These are phyloP conservation scores for Linnaemya vulpina DNA, from an alignment of 2,888 invertebrate genomes.

Conservation along the genomic window DNA sequence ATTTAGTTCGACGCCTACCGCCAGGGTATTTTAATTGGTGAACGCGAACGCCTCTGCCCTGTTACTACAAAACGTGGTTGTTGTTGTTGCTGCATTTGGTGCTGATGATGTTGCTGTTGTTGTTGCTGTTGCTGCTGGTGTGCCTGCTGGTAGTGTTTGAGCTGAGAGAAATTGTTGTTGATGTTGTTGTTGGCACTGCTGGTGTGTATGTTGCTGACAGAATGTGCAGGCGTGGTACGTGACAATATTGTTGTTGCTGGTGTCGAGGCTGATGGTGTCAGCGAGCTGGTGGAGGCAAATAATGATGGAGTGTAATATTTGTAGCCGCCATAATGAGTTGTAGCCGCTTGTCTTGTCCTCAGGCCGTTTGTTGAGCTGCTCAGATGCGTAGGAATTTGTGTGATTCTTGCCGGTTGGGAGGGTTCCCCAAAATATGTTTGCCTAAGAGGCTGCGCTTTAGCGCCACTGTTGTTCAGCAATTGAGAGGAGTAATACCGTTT, in stretches of 20 bases:
- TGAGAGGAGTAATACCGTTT: constrained; percentile 53
- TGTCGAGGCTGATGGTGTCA: constrained; percentile 33
- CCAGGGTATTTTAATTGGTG: constrained; percentile 82
- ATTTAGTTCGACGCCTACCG: constrained; percentile 75
- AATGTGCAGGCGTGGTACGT: constrained; percentile 60
- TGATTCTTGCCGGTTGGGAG: constrained; percentile 30
- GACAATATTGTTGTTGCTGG: constrained; percentile 1
- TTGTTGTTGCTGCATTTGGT: neutral
- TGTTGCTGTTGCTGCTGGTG: constrained; percentile 43
- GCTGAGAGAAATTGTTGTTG: constrained; percentile 39
- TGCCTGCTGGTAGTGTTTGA: constrained; percentile 43
- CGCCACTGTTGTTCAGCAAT: neutral
- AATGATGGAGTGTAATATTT: constrained; percentile 53
- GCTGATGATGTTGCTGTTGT: constrained; percentile 45
- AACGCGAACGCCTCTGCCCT: constrained; percentile 80
- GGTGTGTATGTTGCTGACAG: constrained; percentile 53
- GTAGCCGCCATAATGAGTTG: constrained; percentile 17
- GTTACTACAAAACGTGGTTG: constrained; percentile 64
- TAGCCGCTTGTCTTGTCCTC: constrained; percentile 13
- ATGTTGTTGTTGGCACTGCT: constrained; percentile 29
- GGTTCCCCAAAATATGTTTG: constrained; percentile 73
- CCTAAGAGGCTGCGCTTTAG: constrained; percentile 65
- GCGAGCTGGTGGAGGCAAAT: constrained; percentile 43
- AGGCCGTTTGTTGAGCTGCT: constrained; percentile 35
- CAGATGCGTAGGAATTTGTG: constrained; percentile 49